Base-by-base conservation (phyloP, 2,113 vertebrate species). In the Micronycteris hirsuta region DNA sequence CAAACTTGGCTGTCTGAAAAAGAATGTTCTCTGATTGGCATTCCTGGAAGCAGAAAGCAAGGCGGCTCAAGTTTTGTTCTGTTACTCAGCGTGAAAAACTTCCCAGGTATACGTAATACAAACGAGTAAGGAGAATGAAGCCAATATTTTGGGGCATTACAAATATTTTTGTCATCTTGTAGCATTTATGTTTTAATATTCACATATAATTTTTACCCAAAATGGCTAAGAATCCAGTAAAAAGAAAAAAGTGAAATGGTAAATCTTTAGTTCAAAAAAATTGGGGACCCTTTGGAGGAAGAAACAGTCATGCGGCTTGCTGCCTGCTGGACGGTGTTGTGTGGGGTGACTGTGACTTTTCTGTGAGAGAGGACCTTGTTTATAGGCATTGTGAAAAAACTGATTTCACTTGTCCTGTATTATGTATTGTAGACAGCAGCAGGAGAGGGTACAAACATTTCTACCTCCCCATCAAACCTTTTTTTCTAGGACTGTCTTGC, bases 1-100 rank as follows among this genome's bases (percentile, higher is more conserved):
- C 97, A 98, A 98, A 98, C 96, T 98, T 98, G 98, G 98, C 97
- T 96, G 94, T 96, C 96, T 97, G 94, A 81, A 95, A 96, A 96
- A 97, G 96, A 97, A 98, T 97, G 97, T 93, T 98, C 96, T 97
- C 97, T 97, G 92, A 97, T 97, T 97, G 97, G 98, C 97, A 98
- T 97, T 98, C 91, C 89, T 71, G 58, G 74, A 96, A 97, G 97
- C 96, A 93, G 96, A 95, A 74, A 91, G 96, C 95, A 83, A 97
- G 87, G 94, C 94, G 87, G 97, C 96, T 85, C 96, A 94, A 94
- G 94, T 88, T 95, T 78, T 98, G 93, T 96, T 85, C 88, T 95
- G 95, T 86, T 80, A 65, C 74, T 93, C 88, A 71, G 70, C 73
- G 36, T 8, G 47, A 91, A 49, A 76, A 82, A 68, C 94, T 52